Conservation (phyloP, 2,113 vertebrate species). For the Lophius piscatorius region DNA sequence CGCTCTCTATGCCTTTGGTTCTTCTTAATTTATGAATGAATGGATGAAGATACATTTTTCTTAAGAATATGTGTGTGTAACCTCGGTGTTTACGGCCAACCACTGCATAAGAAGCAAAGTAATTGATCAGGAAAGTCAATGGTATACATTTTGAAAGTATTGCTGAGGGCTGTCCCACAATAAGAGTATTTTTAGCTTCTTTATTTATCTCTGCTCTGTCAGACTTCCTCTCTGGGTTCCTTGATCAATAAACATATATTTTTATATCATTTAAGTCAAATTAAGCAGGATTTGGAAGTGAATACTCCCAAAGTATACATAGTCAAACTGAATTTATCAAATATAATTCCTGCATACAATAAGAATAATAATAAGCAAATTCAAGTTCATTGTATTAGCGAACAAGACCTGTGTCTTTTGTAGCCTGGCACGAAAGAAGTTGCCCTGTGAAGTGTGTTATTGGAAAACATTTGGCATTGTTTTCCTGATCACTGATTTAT, state of each 20-base stretch:
- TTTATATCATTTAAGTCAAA: not conserved
- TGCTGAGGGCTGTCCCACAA: not conserved
- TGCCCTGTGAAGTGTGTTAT: constrained; percentile 76
- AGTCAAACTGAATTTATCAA: constrained; percentile 9
- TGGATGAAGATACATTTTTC: not conserved
- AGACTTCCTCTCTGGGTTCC: not conserved
- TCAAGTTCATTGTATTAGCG: constrained; percentile 41
- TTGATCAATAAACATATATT: not conserved
- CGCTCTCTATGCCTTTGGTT: too few relatives aligned
- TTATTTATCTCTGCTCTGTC: not conserved
- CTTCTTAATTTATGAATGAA: too few relatives aligned
- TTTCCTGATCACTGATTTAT: constrained; percentile 85
- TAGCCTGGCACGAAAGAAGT: constrained; percentile 63
- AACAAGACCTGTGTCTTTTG: constrained; percentile 63
- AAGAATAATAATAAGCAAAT: too few relatives aligned
- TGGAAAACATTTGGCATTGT: constrained; percentile 83
- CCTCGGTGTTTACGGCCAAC: not conserved
- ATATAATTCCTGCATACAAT: constrained; percentile 27
- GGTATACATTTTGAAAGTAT: not conserved
- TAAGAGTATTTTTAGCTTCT: too few relatives aligned
- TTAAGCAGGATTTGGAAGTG: constrained; percentile 4
- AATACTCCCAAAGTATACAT: constrained; percentile 16
- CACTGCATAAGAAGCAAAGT: not conserved
- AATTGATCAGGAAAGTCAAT: not conserved
- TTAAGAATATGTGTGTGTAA: not conserved